Evolutionary conservation across 2,888 invertebrate species (phyloP), one percentile per base, ranked within the genome.

Genomic region (Piscicola geometra): DNA sequence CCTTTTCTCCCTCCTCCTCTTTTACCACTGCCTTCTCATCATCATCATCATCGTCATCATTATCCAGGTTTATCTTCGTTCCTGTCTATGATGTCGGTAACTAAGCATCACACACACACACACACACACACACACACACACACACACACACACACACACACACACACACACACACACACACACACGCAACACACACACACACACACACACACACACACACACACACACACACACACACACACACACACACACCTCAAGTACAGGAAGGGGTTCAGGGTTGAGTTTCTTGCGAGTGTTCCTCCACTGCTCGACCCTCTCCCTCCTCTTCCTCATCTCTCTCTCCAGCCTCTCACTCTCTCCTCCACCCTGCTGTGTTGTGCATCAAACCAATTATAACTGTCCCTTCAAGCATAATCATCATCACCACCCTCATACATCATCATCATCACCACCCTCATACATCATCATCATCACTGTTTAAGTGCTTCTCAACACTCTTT

Each of bases 281-380:
- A 56, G 60, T 3, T 18, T 5, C 25, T 56, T 56, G 25, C 60
- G 60, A 56, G 3, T 56, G 25, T n/a, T 56, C 68, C 97, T 88
- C 96, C 96, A 97, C 74, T 94, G 89, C 85, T 98, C 97, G 79
- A 98, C 96, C 73, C 97, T 89, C 81, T 98, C 96, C 0, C 96
- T 88, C 2, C 97, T 89, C 84, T 94, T 95, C 82, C 93, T 93
- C 96, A 97, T 97, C 87, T 97, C 96, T 28, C 91, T 87, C 85
- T 97, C 97, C 36, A 98, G 78, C 5, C 82, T 79, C 76, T 84
- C 78, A 84, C 84, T 75, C 83, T 84, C 79, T 85, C 84, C 84
- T 85, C 56, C 41, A 41, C 41, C 41, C 41, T n/a, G n/a, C n/a
- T n/a, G n/a, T n/a, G n/a, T n/a, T n/a, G n/a, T n/a, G n/a, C n/a